Base-by-base conservation (phyloP, 2,797 vertebrate genomes). In the Sebastes hubbsi region DNA sequence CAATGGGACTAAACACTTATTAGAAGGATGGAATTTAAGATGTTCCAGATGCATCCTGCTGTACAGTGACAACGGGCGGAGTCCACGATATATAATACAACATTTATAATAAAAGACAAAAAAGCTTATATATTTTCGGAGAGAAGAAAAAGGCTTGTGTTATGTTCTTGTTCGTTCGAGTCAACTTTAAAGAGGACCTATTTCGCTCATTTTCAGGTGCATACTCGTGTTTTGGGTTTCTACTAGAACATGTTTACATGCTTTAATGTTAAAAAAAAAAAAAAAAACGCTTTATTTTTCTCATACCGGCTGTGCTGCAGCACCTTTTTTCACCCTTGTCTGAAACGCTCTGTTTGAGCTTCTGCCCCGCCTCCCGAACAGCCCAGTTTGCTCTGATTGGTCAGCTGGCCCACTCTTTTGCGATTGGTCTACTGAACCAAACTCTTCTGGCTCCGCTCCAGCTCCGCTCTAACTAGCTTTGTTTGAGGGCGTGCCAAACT, bases 11-110 rank as follows among this genome's bases (percentile, higher is more conserved):
- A 85, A 87, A 93, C 76, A 82, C 85, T 88, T 91, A 90, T 89
- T 89, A 89, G 72, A 84, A 78, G 77, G 91, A 92, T 72, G 46
- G 77, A 63, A 88, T 89, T 90, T 91, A 94, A 94, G 71, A 87
- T 73, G 87, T 92, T 94, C 93, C 93, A 93, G 93, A 92, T 94
- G 93, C 81, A 83, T 86, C 77, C 75, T 64, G 78, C 83, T 56
- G 76, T 78, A 87, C 38, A 64, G 82, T 80, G 81, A 89, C 85
- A 78, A 20, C 13, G 29, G 59, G 29, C 8, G 7, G 55, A 81
- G 46, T 42, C 29, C 67, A 25, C 22, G 8, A 55, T 63, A 27
- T 76, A 62, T 64, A 42, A 78, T 24, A 70, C 3, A 80, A 63
- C 7, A 54, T 65, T 64, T 38, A 22, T 7, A 10, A 66, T 12